A percentile compares a stretch with the other conserved stretches of the same genome.
phyloP scores from a whole-genome alignment of 2,888 invertebrate genomes.

The Diploptera punctata region DNA sequence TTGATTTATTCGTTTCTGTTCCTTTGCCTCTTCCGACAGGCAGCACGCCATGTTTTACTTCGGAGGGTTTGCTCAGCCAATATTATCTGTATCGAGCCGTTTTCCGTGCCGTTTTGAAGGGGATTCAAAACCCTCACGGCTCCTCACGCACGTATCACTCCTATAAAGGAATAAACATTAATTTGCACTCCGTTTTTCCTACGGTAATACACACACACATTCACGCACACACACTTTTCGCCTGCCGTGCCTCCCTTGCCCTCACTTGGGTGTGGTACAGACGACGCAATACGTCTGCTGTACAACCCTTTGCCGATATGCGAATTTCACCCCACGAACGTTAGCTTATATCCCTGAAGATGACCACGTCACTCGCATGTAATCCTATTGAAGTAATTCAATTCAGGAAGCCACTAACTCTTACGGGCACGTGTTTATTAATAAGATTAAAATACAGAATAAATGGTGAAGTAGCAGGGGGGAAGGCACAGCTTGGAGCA shows the following conservation, averaged over 20 bases:
- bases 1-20: slow-evolving; percentile 99
- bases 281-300: slow-evolving; percentile 69
- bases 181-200: slow-evolving; percentile 41
- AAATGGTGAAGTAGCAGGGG: slow-evolving; percentile 66
- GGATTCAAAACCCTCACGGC: slow-evolving; percentile 44
- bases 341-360: slow-evolving; percentile 62
- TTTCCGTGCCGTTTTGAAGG: slow-evolving; percentile 48
- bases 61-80: slow-evolving; percentile 52
- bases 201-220: slow-evolving; percentile 42
- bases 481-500: slow-evolving; percentile 61
- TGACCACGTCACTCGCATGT: slow-evolving; percentile 62
- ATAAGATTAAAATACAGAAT: slow-evolving; percentile 71
- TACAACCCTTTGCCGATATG: slow-evolving; percentile 48
- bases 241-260: slow-evolving; percentile 45
- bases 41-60: slow-evolving; percentile 95
- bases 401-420: slow-evolving; percentile 76
- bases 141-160: slow-evolving; percentile 44
- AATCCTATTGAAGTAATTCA: slow-evolving; percentile 82
- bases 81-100: slow-evolving; percentile 52
- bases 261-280: slow-evolving; percentile 63
- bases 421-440: slow-evolving; percentile 69
- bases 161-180: slow-evolving; percentile 44
- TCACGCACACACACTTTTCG: slow-evolving; percentile 39
- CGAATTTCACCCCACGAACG: slow-evolving; percentile 64
- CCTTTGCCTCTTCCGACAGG: slow-evolving; percentile 99